Evolutionary conservation across 2,797 vertebrate genomes (phyloP).

Genomic region (Spinibarbus caldwelli): DNA sequence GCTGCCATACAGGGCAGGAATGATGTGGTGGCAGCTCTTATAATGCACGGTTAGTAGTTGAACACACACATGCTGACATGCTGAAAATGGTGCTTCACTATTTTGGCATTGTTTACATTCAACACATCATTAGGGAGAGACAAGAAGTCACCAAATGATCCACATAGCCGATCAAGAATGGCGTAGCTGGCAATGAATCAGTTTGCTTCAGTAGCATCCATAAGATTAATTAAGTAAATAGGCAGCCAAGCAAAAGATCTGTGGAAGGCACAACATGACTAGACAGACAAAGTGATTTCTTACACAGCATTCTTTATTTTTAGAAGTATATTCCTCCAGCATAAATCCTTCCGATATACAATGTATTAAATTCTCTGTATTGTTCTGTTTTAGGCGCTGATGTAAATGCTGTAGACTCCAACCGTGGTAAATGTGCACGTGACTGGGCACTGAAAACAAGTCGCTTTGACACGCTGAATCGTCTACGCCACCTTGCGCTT

Average conservation of each 20-base stretch:
- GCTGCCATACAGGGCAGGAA: conserved; percentile 80
- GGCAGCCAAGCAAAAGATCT: neutral
- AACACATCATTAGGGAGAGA: neutral
- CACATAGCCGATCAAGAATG: conserved; percentile 5
- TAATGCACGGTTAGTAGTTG: conserved; percentile 69
- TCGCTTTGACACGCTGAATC: conserved; percentile 76
- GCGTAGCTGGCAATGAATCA: neutral
- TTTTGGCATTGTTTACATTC: neutral
- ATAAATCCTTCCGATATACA: neutral
- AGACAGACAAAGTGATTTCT: neutral
- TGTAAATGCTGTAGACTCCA: conserved; percentile 76
- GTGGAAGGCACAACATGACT: neutral
- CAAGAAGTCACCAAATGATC: neutral
- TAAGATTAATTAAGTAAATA: conserved; percentile 12
- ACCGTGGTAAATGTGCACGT: conserved; percentile 78
- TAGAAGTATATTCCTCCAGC: neutral
- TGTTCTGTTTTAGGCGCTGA: conserved; percentile 80
- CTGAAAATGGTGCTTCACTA: neutral
- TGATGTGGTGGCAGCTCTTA: conserved; percentile 81
- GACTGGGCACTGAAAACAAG: conserved; percentile 87
- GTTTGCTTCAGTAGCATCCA: neutral
- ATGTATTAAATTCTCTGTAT: neutral
- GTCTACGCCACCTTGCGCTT: conserved; percentile 75
- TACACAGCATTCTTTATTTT: conserved; percentile 2
- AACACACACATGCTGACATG: neutral